These are phyloP conservation scores for Eurypyga helias DNA, from an alignment of 2,113 vertebrate species.

Conservation along the genomic window DNA sequence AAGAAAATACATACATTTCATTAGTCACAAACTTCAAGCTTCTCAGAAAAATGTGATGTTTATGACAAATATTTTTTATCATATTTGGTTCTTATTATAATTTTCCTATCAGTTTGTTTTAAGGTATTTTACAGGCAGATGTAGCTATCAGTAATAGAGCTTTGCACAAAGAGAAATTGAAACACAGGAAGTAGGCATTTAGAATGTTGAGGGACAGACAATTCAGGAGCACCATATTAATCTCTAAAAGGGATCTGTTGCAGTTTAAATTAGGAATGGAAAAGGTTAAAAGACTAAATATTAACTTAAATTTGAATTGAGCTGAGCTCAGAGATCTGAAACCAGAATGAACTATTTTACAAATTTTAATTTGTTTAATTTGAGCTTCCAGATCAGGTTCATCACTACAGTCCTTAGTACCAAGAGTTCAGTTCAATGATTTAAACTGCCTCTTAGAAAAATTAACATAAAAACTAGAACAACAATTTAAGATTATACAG, in stretches of 20 bases:
- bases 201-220: background rate
- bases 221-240: background rate
- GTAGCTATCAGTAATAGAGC: background rate
- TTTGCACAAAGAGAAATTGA: background rate
- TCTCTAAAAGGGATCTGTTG: background rate
- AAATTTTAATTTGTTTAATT: conserved; percentile 37
- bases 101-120: background rate
- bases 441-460: conserved; percentile 44
- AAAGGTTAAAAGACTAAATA: background rate
- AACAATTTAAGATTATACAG: conserved; percentile 34
- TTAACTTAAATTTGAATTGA: background rate
- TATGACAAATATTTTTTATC: background rate
- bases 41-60: background rate
- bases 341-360: background rate
- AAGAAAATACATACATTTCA: background rate
- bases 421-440: conserved; percentile 22
- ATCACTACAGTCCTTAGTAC: background rate
- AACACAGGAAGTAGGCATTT: background rate
- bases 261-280: background rate
- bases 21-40: background rate
- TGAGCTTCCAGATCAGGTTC: background rate
- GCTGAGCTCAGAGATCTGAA: background rate
- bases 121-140: background rate
- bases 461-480: conserved; percentile 20
- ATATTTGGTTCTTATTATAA: background rate